Base-by-base conservation (phyloP, 37 sponge, comb jelly and placozoan species). In the Eunapius fragilis region DNA sequence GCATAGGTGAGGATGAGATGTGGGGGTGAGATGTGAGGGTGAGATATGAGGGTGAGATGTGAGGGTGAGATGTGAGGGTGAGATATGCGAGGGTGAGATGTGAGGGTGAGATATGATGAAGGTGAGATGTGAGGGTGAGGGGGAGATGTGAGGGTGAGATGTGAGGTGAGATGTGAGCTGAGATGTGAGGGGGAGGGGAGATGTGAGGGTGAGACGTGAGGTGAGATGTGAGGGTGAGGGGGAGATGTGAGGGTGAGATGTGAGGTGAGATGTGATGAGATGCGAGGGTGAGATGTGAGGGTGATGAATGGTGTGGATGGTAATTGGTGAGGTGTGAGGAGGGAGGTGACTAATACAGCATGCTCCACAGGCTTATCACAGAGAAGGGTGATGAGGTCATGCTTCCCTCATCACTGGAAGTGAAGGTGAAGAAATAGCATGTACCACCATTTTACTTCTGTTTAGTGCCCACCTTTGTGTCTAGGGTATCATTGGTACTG, bases 401-500 rank as follows among this genome's bases (percentile, higher is more conserved):
- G 25, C 77, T 95, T 36, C 91, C 88, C 31, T 88, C 89, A 0
- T 92, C 96, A 2, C 24, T 84, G 31, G 94, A 93, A 41, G 87
- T 77, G 49, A 90, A 86, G 82, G 88, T 88, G 32, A 17, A n/a
- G n/a, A n/a, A n/a, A 17, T 35, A 37, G 76, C 31, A 0, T 4
- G 36, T 31, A 31, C 6, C 0, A 79, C 50, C 37, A 37, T 34
- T 80, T 67, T 30, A 14, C 6, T 33, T 32, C 33, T 37, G 32
- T 37, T 71, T 14, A 76, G 22, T 84, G 76, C 75, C 5, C 31
- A 22, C 38, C 41, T 68, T 24, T 24, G 24, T 2, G 41, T 45
- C 26, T 69, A 97, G 95, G 99, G 99, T 2, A 96, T 98, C 31
- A 47, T 87, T 14, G 99, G 99, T 25, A 92, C 91, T 17, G 99